Base-by-base conservation (phyloP, 2,888 invertebrate genomes). In the Agrotis segetum region DNA sequence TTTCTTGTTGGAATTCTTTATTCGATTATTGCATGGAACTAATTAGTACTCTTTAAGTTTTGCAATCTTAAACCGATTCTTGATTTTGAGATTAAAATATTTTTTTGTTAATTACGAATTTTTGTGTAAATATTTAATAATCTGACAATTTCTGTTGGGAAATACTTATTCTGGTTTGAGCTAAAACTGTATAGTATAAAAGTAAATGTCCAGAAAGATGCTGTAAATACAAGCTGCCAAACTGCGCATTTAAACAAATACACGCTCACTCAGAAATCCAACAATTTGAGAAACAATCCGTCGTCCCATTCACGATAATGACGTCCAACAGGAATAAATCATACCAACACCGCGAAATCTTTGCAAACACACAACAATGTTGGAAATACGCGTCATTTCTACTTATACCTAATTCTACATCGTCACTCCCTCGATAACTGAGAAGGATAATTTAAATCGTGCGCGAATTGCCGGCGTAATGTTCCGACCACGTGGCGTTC, bases 401-500 rank as follows among this genome's bases (percentile, higher is more conserved):
- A 83, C 56, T 49, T 59, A 62, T 88, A 70, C 59, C 19, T 73
- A 82, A 50, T 50, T 87, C 90, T 90, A 77, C 80, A 59, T 66
- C 93, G 91, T 93, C 93, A 93, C 89, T 93, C 92, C 92, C 93
- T 90, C 87, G 92, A 95, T 96, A 95, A 95, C 89, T 88, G 92
- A 91, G 92, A 90, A 92, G 95, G 95, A 95, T 95, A 95, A 95
- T 96, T 96, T 95, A 94, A 95, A 95, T 95, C 93, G 95, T 91
- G 91, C 95, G 94, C 95, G 93, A 95, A 95, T 93, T 93, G 93
- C 88, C 84, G 88, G 86, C 91, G 89, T 95, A 94, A 95, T 94
- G 93, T 88, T 87, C 88, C 80, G 52, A 90, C 88, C 95, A 96
- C 93, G 93, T 93, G 95, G 85, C 94, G 93, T 93, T 82, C 78